Percentiles rank a stretch among this genome's conserved stretches.
Evolutionary conservation across 2,113 vertebrate genomes (phyloP).

Genomic region (Podiceps cristatus): DNA sequence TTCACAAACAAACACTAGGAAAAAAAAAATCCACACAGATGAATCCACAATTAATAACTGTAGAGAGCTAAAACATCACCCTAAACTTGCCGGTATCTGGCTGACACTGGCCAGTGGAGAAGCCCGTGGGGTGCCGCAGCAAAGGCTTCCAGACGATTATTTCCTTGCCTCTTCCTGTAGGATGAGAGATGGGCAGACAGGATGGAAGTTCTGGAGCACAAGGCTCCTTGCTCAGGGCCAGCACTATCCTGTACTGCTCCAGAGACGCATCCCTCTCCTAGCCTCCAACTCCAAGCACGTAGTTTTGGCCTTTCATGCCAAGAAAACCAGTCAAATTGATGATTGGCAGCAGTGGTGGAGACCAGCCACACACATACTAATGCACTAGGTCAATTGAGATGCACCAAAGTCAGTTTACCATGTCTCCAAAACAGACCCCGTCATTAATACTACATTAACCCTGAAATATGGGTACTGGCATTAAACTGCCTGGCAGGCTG

Average conservation of each 20-base stretch:
- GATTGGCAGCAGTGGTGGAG: not conserved
- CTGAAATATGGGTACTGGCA: fast-evolving
- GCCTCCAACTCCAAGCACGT: not conserved
- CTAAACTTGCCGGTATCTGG: not conserved
- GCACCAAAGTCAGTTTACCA: not conserved
- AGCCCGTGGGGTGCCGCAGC: not conserved
- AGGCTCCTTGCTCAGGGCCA: not conserved
- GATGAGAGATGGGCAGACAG: not conserved
- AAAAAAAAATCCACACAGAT: not conserved
- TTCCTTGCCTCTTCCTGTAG: not conserved
- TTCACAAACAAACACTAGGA: not conserved
- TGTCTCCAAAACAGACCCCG: not conserved
- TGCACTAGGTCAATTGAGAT: not conserved
- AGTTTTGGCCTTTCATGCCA: not conserved
- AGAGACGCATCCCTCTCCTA: not conserved
- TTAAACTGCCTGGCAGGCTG: not conserved
- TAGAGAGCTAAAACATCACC: not conserved
- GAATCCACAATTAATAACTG: not conserved
- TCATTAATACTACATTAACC: not conserved
- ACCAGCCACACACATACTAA: not conserved
- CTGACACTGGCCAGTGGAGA: not conserved
- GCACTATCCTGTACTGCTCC: not conserved
- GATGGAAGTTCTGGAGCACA: not conserved
- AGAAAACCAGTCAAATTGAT: not conserved
- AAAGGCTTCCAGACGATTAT: not conserved